Conservation (phyloP, 2,797 vertebrate species). For the Hybognathus amarus region DNA sequence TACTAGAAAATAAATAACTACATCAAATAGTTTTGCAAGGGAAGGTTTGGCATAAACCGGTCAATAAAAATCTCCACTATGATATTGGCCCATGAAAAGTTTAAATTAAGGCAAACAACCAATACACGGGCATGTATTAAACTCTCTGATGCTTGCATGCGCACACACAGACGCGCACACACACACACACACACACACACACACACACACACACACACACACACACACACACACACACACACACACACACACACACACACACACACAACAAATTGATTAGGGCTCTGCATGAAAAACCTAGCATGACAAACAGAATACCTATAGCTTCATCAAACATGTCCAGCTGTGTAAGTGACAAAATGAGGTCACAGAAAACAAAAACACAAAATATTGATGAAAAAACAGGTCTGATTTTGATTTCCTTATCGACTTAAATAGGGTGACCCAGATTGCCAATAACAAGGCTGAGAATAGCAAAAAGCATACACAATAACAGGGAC, state of each 20-base stretch:
- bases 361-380: slow-evolving; percentile 10
- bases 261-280: neutral
- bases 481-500: slow-evolving; percentile 59
- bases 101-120: slow-evolving; percentile 41
- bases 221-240: neutral
- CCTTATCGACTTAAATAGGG: slow-evolving; percentile 31
- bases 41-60: slow-evolving; percentile 12
- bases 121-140: slow-evolving; percentile 14
- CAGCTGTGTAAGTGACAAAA: neutral
- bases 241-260: slow-evolving; percentile 1
- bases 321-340: neutral
- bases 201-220: neutral
- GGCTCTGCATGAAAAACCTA: neutral
- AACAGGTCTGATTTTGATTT: slow-evolving; percentile 29
- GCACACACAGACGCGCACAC: too few relatives aligned
- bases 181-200: too few relatives aligned
- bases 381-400: slow-evolving; percentile 50
- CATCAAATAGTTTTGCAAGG: slow-evolving; percentile 17
- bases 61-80: neutral
- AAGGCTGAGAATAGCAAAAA: slow-evolving; percentile 69
- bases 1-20: slow-evolving; percentile 48
- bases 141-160: neutral
- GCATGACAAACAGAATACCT: neutral
- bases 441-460: slow-evolving; percentile 64
- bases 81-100: slow-evolving; percentile 1